Evolutionary conservation across 2,113 vertebrate genomes (phyloP).

Genomic region (Anseranas semipalmata): DNA sequence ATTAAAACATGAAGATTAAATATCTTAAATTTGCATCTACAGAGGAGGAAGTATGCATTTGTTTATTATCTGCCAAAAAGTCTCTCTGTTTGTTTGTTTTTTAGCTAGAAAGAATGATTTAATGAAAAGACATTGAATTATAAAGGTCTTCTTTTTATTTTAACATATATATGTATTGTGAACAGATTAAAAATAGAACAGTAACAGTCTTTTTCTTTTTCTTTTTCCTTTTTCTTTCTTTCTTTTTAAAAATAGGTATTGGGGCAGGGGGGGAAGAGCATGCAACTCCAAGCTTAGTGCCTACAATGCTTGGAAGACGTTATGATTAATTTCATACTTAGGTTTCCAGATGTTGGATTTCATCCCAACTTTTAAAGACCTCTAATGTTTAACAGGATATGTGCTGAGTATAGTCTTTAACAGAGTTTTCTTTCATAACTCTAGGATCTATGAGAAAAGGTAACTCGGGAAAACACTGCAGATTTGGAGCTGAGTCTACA

Average conservation of each 20-base stretch:
- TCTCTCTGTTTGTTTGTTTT: not conserved
- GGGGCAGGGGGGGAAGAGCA: not conserved
- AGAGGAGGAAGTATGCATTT: conserved; percentile 36
- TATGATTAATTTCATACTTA: conserved; percentile 63
- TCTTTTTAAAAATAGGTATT: not conserved
- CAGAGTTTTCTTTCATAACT: conserved; percentile 69
- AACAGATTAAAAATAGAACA: conserved; percentile 25
- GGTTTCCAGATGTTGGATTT: conserved; percentile 78
- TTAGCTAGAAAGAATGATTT: not conserved
- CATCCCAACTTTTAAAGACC: conserved; percentile 63
- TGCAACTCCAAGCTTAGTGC: conserved; percentile 4
- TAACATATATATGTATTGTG: not conserved
- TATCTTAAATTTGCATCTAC: conserved; percentile 28
- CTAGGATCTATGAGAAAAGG: conserved; percentile 72
- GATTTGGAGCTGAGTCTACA: conserved; percentile 5
- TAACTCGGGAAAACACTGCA: not conserved
- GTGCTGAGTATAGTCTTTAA: conserved; percentile 66
- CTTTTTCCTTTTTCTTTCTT: not conserved
- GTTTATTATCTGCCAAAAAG: conserved; percentile 18
- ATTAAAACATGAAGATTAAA: conserved; percentile 21
- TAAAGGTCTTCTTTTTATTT: not conserved
- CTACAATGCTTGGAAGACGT: conserved; percentile 35
- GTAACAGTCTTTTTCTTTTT: not conserved
- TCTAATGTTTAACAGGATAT: conserved; percentile 73
- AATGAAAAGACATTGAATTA: not conserved